Conservation (phyloP, 2,888 invertebrate genomes). For the Drosophila affinis region DNA sequence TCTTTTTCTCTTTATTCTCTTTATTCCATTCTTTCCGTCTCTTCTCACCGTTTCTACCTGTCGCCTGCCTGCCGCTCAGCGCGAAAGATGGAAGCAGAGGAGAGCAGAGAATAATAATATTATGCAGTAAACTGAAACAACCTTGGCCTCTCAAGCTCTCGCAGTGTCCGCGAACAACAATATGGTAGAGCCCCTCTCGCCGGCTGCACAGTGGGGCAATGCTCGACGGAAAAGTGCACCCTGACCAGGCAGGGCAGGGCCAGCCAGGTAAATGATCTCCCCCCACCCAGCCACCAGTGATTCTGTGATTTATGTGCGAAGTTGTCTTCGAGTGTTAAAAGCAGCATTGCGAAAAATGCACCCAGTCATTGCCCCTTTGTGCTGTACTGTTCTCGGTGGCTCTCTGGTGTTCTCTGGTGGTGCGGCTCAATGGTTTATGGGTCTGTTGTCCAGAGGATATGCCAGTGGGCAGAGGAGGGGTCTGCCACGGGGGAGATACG, state of each 20-base stretch:
- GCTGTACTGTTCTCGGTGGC: neutral
- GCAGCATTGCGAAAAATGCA: constrained; percentile 57
- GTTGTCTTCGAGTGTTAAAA: constrained; percentile 45
- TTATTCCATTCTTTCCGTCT: neutral
- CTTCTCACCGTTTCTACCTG: constrained; percentile 30
- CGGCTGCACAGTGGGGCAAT: constrained; percentile 64
- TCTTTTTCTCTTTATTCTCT: constrained; percentile 19
- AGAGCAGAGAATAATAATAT: constrained; percentile 30
- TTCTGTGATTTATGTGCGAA: constrained; percentile 71
- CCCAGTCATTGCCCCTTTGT: constrained; percentile 72
- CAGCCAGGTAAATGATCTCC: constrained; percentile 48
- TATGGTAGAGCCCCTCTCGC: constrained; percentile 39
- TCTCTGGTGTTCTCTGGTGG: constrained; percentile 33
- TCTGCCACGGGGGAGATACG: neutral
- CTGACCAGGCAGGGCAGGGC: constrained; percentile 9
- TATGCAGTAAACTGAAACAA: constrained; percentile 65
- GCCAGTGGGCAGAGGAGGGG: constrained; percentile 20
- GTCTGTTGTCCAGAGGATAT: constrained; percentile 34
- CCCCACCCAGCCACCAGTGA: neutral
- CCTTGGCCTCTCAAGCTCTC: constrained; percentile 64
- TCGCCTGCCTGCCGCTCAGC: constrained; percentile 1
- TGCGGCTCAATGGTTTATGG: constrained; percentile 34
- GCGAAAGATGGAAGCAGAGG: constrained; percentile 22
- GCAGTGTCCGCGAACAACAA: constrained; percentile 48
- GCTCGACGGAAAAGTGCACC: constrained; percentile 26